phyloP scores from a whole-genome alignment of 1,140 invertebrate species.

The Lepidostoma basale region DNA sequence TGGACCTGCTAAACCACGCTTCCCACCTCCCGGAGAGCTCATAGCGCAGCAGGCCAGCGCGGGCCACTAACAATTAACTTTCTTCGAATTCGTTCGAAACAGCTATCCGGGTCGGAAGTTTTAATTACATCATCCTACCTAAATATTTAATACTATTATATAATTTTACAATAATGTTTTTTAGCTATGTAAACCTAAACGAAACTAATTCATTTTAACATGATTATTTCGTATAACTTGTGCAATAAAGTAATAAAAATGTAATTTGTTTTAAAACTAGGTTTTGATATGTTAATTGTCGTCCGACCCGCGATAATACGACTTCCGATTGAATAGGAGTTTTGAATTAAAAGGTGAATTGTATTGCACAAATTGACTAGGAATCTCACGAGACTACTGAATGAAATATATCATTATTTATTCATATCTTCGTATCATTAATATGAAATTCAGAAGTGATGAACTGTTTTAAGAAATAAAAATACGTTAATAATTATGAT shows the following conservation, averaged over 20 bases:
- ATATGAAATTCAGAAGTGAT: background rate
- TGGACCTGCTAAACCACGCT: slow-evolving; percentile 57
- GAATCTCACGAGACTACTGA: slow-evolving; percentile 20
- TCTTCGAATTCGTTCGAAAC: slow-evolving; percentile 39
- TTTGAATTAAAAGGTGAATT: slow-evolving; percentile 37
- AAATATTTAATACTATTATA: too few relatives aligned
- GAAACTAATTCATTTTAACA: background rate
- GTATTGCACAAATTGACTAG: slow-evolving; percentile 21
- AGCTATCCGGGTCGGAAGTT: slow-evolving; percentile 26
- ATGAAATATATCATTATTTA: slow-evolving; percentile 41
- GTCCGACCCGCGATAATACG: slow-evolving; percentile 9
- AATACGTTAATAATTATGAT: background rate
- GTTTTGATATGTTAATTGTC: background rate
- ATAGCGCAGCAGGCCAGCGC: slow-evolving; percentile 60
- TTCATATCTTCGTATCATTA: slow-evolving; percentile 40
- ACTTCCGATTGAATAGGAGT: slow-evolving; percentile 42
- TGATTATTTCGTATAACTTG: background rate
- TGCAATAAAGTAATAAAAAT: background rate
- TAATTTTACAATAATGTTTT: background rate
- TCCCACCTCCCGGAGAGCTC: slow-evolving; percentile 60
- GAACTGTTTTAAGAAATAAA: background rate
- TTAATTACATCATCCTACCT: too few relatives aligned
- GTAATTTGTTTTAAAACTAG: slow-evolving; percentile 17
- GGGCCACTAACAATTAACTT: slow-evolving; percentile 57
- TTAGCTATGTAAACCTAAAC: background rate